phyloP scores from a whole-genome alignment of 1,140 invertebrate species.

The Caenorhabditis remanei region DNA sequence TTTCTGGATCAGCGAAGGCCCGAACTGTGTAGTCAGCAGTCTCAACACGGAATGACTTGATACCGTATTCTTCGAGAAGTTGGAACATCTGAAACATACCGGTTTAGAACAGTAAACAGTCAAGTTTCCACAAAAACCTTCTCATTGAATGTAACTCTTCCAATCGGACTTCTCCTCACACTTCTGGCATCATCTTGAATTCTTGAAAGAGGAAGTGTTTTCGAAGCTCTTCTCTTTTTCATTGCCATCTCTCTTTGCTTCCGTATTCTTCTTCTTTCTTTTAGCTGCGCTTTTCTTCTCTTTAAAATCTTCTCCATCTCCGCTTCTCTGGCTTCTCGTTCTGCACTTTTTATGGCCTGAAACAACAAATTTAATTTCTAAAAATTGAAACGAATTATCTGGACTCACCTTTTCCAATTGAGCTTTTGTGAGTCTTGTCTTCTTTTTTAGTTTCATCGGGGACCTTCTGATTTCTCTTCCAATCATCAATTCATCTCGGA shows the following conservation, averaged over 20 bases:
- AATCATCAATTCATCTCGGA: constrained; percentile 2
- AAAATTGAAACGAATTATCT: not conserved
- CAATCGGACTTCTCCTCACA: constrained; percentile 34
- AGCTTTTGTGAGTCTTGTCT: not conserved
- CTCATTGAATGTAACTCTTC: constrained; percentile 24
- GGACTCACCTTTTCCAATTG: not conserved
- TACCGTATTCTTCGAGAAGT: constrained; percentile 49
- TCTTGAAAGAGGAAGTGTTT: not conserved
- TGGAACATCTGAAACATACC: constrained; percentile 20
- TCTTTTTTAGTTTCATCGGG: constrained; percentile 6
- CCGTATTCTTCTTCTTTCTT: not conserved
- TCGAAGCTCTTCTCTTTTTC: constrained; percentile 10
- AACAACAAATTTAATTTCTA: too few relatives aligned
- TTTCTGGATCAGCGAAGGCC: constrained; percentile 9
- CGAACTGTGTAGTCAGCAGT: constrained; percentile 33
- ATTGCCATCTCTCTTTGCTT: constrained; percentile 41
- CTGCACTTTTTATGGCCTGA: constrained; percentile 47
- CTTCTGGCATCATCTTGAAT: constrained; percentile 8
- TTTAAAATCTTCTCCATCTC: constrained; percentile 47
- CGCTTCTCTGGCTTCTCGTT: constrained; percentile 31
- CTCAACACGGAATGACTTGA: constrained; percentile 23
- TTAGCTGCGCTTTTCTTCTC: not conserved
- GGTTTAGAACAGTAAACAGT: not conserved
- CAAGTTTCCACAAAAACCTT: not conserved
- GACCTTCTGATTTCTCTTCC: constrained; percentile 27